Evolutionary conservation across 2,888 invertebrate genomes (phyloP).

Genomic region (Yponomeuta plumbellus): DNA sequence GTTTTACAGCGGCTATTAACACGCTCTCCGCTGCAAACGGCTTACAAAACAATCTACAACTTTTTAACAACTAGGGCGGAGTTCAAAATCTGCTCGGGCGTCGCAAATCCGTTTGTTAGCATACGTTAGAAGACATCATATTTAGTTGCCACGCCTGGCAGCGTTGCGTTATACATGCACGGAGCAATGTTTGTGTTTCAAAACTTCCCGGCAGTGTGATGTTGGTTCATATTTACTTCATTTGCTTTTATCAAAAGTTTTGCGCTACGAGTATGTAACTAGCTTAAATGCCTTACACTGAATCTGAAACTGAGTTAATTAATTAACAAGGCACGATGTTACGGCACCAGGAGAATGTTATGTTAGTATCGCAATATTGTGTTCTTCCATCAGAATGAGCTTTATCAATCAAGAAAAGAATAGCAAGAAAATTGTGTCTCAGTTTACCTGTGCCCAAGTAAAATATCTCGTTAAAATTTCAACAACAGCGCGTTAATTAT

Average conservation of each 20-base stretch:
- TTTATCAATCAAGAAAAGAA: neutral
- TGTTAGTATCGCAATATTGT: too few species aligned
- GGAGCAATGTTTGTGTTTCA: neutral
- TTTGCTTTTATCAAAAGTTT: neutral
- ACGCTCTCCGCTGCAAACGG: constrained; percentile 4
- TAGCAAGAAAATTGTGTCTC: neutral
- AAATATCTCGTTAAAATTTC: constrained; percentile 10
- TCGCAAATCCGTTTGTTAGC: neutral
- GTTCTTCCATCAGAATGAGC: neutral
- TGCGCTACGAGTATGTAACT: too few species aligned
- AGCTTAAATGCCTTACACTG: too few species aligned
- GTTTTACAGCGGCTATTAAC: constrained; percentile 12
- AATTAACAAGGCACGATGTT: too few species aligned
- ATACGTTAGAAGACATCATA: neutral
- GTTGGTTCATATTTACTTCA: neutral
- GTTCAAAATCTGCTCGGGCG: neutral
- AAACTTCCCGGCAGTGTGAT: neutral
- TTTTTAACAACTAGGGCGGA: constrained; percentile 10
- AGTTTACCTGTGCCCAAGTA: neutral
- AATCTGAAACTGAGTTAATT: too few species aligned
- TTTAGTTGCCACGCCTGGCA: neutral
- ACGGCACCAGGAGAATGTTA: too few species aligned
- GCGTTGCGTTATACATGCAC: neutral
- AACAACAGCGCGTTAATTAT: constrained; percentile 10
- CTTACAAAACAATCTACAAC: constrained; percentile 6